These are phyloP conservation scores for Malurus cyaneus DNA, from an alignment of 2,113 vertebrate genomes.

Conservation along the genomic window DNA sequence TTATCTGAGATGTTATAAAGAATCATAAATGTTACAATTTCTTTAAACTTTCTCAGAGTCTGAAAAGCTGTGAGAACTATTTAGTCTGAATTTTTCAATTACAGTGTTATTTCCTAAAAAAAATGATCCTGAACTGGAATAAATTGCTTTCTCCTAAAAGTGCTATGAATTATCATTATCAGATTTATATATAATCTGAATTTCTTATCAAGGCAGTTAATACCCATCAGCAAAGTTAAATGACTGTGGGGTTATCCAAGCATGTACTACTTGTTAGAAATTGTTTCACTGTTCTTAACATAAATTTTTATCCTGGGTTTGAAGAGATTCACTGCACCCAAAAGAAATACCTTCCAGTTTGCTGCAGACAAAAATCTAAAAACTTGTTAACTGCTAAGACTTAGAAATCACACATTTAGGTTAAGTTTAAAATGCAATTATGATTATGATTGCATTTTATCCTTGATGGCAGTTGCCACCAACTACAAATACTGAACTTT, in stretches of 20 bases:
- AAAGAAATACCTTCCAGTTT: neutral
- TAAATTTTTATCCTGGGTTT: neutral
- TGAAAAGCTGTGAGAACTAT: neutral
- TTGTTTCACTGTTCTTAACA: slow-evolving; percentile 1
- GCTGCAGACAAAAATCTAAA: neutral
- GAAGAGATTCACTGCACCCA: neutral
- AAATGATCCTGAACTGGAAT: neutral
- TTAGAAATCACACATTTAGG: neutral
- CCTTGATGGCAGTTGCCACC: neutral
- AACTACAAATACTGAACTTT: neutral
- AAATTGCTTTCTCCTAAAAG: slow-evolving; percentile 19
- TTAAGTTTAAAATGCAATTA: neutral
- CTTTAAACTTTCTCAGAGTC: neutral
- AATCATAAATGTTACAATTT: neutral
- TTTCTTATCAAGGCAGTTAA: slow-evolving; percentile 29
- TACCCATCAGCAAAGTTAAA: slow-evolving; percentile 34
- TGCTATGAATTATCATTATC: slow-evolving; percentile 32
- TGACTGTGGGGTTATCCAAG: neutral
- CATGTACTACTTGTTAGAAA: slow-evolving; percentile 5
- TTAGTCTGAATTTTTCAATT: neutral
- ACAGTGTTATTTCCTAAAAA: neutral
- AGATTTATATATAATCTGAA: slow-evolving; percentile 31
- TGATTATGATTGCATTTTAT: neutral
- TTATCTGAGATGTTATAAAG: neutral
- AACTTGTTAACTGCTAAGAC: neutral